These are phyloP conservation scores for Harmothoe impar DNA, from an alignment of 2,888 invertebrate genomes.

Conservation along the genomic window DNA sequence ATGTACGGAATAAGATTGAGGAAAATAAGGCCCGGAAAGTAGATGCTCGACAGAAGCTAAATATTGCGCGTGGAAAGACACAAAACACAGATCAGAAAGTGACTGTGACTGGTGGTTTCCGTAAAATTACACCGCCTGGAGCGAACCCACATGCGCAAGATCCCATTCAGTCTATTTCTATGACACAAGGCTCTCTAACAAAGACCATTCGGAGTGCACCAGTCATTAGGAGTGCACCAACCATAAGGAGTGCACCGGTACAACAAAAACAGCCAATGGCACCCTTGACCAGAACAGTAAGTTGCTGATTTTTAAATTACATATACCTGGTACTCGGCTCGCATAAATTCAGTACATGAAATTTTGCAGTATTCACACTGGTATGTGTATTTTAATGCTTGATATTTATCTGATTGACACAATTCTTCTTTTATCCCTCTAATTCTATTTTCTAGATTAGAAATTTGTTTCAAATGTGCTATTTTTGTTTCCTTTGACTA, in stretches of 20 bases:
- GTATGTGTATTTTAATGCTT: too few species aligned
- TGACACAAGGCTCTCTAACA: not conserved
- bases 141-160: not conserved
- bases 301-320: too few species aligned
- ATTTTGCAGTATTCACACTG: too few species aligned
- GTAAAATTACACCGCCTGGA: not conserved
- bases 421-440: too few species aligned
- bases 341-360: too few species aligned
- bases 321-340: too few species aligned
- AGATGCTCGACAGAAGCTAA: conserved; percentile 46
- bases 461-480: too few species aligned
- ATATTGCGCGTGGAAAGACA: conserved; percentile 12
- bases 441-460: too few species aligned
- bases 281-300: conserved; percentile 41
- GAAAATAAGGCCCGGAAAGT: conserved; percentile 22
- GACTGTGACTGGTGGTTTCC: conserved; percentile 21
- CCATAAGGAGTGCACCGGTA: not conserved
- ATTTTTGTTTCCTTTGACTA: too few species aligned
- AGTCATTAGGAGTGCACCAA: conserved; percentile 5
- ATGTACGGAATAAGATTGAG: conserved; percentile 15
- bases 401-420: too few species aligned
- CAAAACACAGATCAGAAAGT: not conserved
- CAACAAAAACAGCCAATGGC: not conserved
- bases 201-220: conserved; percentile 21
- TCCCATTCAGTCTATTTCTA: not conserved